A percentile compares a stretch with the other conserved stretches of the same genome.
Evolutionary conservation across 2,888 invertebrate genomes (phyloP).

Genomic region (Andrena trimmerana): DNA sequence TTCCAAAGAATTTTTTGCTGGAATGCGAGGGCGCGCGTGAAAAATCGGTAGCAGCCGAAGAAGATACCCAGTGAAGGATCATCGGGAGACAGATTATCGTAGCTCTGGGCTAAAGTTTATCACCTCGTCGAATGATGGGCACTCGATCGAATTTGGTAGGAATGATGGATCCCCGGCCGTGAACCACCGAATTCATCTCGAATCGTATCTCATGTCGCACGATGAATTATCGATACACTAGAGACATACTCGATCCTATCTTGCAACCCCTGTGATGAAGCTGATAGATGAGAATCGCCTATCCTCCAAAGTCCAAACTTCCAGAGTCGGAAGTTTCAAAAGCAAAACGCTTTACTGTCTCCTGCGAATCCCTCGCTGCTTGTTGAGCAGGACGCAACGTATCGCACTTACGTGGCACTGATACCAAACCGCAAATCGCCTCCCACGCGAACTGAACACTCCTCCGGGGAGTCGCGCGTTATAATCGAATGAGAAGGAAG

Average conservation of each 20-base stretch:
- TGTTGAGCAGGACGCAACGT: conserved; percentile 33
- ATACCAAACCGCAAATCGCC: conserved; percentile 55
- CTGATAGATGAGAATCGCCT: conserved; percentile 61
- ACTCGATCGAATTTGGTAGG: conserved; percentile 61
- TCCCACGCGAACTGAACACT: conserved; percentile 32
- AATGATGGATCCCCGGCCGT: conserved; percentile 67
- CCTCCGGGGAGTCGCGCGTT: conserved; percentile 55
- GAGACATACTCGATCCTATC: conserved; percentile 50
- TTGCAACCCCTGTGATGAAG: conserved; percentile 23
- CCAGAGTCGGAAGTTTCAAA: neutral
- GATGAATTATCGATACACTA: conserved; percentile 72
- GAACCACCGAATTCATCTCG: conserved; percentile 67
- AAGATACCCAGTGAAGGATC: neutral
- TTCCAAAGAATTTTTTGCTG: too few species aligned
- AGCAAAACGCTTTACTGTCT: conserved; percentile 23
- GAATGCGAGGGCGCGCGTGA: too few species aligned
- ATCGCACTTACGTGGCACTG: conserved; percentile 19
- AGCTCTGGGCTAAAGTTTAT: conserved; percentile 53
- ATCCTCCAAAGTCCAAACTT: conserved; percentile 16
- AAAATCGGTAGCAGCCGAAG: too few species aligned
- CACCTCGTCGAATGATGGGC: conserved; percentile 43
- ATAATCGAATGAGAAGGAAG: conserved; percentile 49
- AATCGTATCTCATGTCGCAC: conserved; percentile 40
- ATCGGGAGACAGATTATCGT: conserved; percentile 37
- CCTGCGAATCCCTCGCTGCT: conserved; percentile 27